Percentiles rank a stretch among this genome's conserved stretches.
Evolutionary conservation across 2,113 vertebrate species (phyloP).

Genomic region (Mola mola): DNA sequence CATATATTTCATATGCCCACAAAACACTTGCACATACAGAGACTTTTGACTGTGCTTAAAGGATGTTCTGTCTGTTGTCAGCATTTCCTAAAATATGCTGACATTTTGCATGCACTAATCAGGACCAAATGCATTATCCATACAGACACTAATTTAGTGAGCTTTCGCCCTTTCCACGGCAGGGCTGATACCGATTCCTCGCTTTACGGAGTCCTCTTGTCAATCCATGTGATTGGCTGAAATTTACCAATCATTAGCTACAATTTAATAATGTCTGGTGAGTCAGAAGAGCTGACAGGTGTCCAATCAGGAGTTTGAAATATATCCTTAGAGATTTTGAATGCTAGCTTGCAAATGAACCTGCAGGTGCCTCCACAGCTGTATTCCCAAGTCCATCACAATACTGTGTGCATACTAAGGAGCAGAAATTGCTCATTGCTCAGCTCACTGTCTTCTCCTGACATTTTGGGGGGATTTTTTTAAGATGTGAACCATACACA

Average conservation of each 20-base stretch:
- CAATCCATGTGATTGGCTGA: slow-evolving; percentile 81
- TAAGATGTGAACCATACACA: slow-evolving; percentile 19
- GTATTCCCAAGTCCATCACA: slow-evolving; percentile 84
- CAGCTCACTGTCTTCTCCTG: slow-evolving; percentile 41
- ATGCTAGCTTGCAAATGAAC: slow-evolving; percentile 87
- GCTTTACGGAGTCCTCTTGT: slow-evolving; percentile 75
- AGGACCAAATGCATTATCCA: slow-evolving; percentile 83
- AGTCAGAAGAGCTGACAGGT: slow-evolving; percentile 84
- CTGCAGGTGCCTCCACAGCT: slow-evolving; percentile 86
- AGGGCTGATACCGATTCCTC: slow-evolving; percentile 77
- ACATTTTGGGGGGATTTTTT: slow-evolving; percentile 31
- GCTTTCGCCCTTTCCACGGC: slow-evolving; percentile 69
- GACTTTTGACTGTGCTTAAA: slow-evolving; percentile 85
- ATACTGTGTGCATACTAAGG: slow-evolving; percentile 79
- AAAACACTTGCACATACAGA: slow-evolving; percentile 66
- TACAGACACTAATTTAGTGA: slow-evolving; percentile 81
- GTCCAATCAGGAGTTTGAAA: slow-evolving; percentile 88
- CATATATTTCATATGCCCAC: slow-evolving; percentile 56
- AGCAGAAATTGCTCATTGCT: slow-evolving; percentile 54
- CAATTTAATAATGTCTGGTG: slow-evolving; percentile 79
- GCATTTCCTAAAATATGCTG: slow-evolving; percentile 82
- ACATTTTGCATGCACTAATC: slow-evolving; percentile 84
- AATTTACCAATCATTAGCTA: slow-evolving; percentile 82
- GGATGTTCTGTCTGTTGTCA: slow-evolving; percentile 80
- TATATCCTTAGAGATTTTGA: slow-evolving; percentile 83